A percentile compares a stretch with the other conserved stretches of the same genome.
Conservation (phyloP, 1,140 invertebrate species). For the Andrena cerasifolii region DNA sequence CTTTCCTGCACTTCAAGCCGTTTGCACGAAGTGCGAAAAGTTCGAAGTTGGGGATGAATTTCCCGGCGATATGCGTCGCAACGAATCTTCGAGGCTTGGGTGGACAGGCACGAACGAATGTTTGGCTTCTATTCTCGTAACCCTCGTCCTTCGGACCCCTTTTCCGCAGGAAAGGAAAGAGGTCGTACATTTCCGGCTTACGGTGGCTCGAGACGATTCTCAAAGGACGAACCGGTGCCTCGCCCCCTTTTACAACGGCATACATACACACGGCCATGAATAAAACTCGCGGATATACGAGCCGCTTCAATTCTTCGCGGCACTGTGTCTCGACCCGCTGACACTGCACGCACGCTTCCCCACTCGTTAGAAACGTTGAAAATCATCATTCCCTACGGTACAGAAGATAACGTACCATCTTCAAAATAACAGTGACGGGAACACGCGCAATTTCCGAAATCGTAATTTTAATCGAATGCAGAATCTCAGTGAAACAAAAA, state of each 20-base stretch:
- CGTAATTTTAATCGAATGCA: no score
- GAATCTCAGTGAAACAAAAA: no score
- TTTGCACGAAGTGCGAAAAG: neutral
- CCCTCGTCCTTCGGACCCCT: conserved; percentile 14
- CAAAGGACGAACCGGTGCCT: conserved; percentile 15
- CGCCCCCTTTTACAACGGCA: neutral
- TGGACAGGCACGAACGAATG: neutral
- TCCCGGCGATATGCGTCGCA: no score
- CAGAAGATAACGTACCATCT: no score
- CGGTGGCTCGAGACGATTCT: neutral
- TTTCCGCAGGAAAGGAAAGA: conserved; percentile 36
- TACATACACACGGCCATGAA: neutral
- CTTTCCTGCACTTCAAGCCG: neutral
- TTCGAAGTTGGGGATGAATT: neutral
- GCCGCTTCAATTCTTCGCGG: neutral
- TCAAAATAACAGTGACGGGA: no score
- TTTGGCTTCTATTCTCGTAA: conserved; percentile 12
- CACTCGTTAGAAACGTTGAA: neutral
- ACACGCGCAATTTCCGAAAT: no score
- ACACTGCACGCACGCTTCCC: neutral
- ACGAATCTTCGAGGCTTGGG: neutral
- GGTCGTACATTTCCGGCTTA: conserved; percentile 27
- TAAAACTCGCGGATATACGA: neutral
- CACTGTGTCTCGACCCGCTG: neutral
- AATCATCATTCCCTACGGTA: no score